Evolutionary conservation across 2,888 invertebrate species (phyloP), one percentile per base, ranked within the genome.

Genomic region (Baronia brevicornis): DNA sequence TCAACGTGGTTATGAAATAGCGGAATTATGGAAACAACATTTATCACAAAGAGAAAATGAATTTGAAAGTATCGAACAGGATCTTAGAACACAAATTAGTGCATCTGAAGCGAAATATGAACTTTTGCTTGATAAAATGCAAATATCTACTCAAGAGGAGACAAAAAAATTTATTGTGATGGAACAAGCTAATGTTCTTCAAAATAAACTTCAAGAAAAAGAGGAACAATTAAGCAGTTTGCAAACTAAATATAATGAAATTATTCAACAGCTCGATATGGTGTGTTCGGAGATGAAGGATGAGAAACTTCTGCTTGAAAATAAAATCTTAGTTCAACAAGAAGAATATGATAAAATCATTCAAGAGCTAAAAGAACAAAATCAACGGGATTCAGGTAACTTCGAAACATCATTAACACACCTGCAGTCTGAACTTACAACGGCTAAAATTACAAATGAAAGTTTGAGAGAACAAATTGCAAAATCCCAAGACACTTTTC

Each of bases 21-120:
- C 90, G 5, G 87, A 88, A 65, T 79, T 90, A 51, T 90, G 90
- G 91, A 90, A 90, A 52, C 80, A 88, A 43, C 90, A 91, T 63
- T 60, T 91, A 35, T 78, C 86, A n/a, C 82, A 86, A 46, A 84
- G 88, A 21, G 90, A 91, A 72, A 72, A 66, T 5, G 90, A 89
- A 47, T 90, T 89, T 51, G 73, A 80, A 38, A 72, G 78, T 42
- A 55, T 62, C 3, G 88, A 88, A 63, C 61, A 69, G 30, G 78
- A 79, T 28, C 63, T 89, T 5, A 67, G 80, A 47, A 63, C 62
- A 22, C 86, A 89, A 63, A 63, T 90, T 14, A 68, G 54, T 44
- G 72, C 77, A 42, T 61, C 84, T 23, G 86, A 86, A 52, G 66
- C 58, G 2, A 84, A 80, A 52, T 84, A 82, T 50, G 84, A 84